phyloP scores from a whole-genome alignment of 1,140 invertebrate species.

The Diploscapter pachys region DNA sequence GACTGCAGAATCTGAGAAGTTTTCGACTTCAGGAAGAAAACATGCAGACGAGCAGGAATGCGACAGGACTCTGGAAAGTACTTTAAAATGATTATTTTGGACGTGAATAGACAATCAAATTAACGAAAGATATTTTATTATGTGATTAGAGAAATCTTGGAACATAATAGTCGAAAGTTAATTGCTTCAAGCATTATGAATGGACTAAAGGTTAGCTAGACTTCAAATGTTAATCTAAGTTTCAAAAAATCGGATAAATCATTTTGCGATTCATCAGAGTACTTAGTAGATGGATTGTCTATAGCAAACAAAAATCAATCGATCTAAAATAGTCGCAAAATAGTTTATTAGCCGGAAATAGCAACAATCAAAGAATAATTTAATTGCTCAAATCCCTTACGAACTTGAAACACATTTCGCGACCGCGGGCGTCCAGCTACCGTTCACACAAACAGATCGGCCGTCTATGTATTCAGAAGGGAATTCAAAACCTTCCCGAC shows the following conservation, averaged over 20 bases:
- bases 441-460: slow-evolving; percentile 16
- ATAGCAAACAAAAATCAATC: too few relatives aligned
- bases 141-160: not conserved
- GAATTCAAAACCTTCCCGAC: slow-evolving; percentile 61
- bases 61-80: slow-evolving; percentile 34
- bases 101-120: not conserved
- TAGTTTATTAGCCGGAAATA: too few relatives aligned
- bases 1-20: slow-evolving; percentile 44
- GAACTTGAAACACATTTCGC: slow-evolving; percentile 71
- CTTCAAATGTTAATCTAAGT: too few relatives aligned
- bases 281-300: too few relatives aligned
- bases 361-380: not conserved
- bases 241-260: too few relatives aligned
- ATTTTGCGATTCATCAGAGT: too few relatives aligned
- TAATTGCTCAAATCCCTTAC: slow-evolving; percentile 62
- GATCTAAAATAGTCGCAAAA: too few relatives aligned
- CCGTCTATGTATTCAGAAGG: slow-evolving; percentile 74
- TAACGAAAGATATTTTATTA: not conserved
- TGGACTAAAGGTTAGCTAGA: not conserved
- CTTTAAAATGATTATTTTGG: not conserved
- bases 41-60: slow-evolving; percentile 35
- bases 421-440: slow-evolving; percentile 75
- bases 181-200: not conserved
- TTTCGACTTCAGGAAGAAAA: slow-evolving; percentile 39
- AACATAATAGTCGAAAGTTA: not conserved